Base-by-base conservation (phyloP, 2,113 vertebrate species). In the Oplegnathus fasciatus region DNA sequence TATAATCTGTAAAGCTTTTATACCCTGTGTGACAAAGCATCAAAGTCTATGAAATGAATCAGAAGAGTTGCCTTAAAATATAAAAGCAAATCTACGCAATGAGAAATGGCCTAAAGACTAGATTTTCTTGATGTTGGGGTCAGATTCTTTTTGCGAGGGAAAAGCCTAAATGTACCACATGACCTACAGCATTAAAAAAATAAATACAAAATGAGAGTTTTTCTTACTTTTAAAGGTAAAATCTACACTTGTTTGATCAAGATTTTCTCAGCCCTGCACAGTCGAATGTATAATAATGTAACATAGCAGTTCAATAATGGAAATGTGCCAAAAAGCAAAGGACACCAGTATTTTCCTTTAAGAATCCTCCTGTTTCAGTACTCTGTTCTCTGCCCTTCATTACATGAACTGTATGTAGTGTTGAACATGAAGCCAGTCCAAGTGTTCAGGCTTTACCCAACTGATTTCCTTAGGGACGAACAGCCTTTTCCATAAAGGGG, bases 391-490 rank as follows among this genome's bases (percentile, higher is more conserved):
- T 40, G 10, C 62, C 58, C 30, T 64, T 68, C 50, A 40, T 61
- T 46, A 84, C 52, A 15, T 77, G 67, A 46, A 8, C 69, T 32
- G 74, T 80, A 68, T 10, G 70, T 66, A 14, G 55, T 32, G 50
- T 24, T 10, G 70, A 54, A 32, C 83, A 46, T 65, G 50, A 3
- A 74, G 50, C 80, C 37, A 9, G 68, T 42, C 40, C 57, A 2
- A 65, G 77, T 18, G 84, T 40, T 72, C 54, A 17, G 80, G 64
- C 86, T 78, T 78, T 48, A 75, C 68, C 64, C 20, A 10, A 1
- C 68, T 82, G 83, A 87, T 89, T 88, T 91, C 87, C 89, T 82
- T 54, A 37, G 89, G 87, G 91, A 85, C 37, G 17, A 60, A 2
- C 72, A 44, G 78, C 84, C 65, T 84, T 86, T 66, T 87, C 86